These are phyloP conservation scores for Heliconius cydno DNA, from an alignment of 2,888 invertebrate species.

Conservation along the genomic window DNA sequence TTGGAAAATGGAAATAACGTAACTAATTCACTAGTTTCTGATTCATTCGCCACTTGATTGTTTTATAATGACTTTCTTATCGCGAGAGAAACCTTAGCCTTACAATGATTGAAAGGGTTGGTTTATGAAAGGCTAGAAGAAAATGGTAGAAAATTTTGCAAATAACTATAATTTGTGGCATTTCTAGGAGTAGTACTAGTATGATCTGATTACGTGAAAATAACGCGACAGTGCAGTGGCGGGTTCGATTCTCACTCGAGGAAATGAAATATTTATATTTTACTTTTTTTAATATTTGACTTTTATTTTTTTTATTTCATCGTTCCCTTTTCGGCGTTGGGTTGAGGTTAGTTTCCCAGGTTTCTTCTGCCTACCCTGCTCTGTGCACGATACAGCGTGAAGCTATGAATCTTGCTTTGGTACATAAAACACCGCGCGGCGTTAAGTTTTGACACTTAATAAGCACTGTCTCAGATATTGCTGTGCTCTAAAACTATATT, in stretches of 20 bases:
- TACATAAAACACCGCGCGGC: too few relatives aligned
- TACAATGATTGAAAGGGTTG: conserved; percentile 36
- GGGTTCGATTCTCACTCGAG: neutral
- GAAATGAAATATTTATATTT: neutral
- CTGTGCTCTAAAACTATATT: too few relatives aligned
- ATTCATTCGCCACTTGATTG: conserved; percentile 31
- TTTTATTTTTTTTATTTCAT: too few relatives aligned
- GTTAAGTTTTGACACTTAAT: too few relatives aligned
- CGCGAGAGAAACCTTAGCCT: conserved; percentile 31
- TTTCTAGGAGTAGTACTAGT: neutral
- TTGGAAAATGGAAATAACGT: neutral
- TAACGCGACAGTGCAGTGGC: neutral
- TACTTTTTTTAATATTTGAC: neutral
- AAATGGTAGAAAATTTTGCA: neutral
- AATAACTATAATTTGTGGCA: neutral
- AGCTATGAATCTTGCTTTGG: neutral
- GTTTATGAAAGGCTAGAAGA: conserved; percentile 17
- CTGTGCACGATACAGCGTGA: too few relatives aligned
- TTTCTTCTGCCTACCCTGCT: too few relatives aligned
- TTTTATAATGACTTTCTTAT: conserved; percentile 42
- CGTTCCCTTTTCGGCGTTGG: too few relatives aligned
- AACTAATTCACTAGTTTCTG: neutral
- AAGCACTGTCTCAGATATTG: neutral
- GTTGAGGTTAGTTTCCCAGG: too few relatives aligned
- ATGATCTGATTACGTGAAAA: neutral